Evolutionary conservation across 2,797 vertebrate species (phyloP).

Genomic region (Acanthiza pusilla): DNA sequence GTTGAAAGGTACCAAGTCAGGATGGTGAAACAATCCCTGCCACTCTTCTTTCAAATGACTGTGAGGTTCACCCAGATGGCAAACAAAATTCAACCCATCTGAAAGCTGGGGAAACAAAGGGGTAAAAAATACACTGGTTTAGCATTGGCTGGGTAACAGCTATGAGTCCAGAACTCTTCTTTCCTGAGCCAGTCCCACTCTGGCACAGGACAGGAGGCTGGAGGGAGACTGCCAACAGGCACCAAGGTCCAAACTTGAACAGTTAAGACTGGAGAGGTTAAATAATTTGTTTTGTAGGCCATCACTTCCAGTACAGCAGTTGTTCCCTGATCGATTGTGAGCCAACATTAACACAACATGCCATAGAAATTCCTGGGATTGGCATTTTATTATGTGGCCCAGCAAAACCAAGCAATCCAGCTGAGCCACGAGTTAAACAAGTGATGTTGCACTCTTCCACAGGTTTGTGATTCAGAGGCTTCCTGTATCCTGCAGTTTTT

Average conservation of each 20-base stretch:
- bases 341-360: accelerated
- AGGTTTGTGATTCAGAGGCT: not conserved
- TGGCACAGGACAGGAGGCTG: not conserved
- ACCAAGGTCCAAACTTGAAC: not conserved
- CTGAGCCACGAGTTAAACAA: not conserved
- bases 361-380: not conserved
- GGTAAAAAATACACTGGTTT: not conserved
- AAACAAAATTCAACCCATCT: not conserved
- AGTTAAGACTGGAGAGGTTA: not conserved
- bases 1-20: not conserved
- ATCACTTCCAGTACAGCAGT: not conserved
- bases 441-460: not conserved
- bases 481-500: not conserved
- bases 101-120: not conserved
- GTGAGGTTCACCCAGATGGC: not conserved
- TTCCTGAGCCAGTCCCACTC: not conserved
- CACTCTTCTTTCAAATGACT: not conserved
- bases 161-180: not conserved
- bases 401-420: not conserved
- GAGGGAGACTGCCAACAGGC: not conserved
- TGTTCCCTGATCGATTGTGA: not conserved
- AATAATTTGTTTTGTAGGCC: not conserved
- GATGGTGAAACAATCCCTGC: not conserved
- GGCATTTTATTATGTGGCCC: not conserved
- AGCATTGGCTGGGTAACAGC: not conserved